These are phyloP conservation scores for Mamestra brassicae DNA, from an alignment of 2,888 invertebrate species.

Conservation along the genomic window DNA sequence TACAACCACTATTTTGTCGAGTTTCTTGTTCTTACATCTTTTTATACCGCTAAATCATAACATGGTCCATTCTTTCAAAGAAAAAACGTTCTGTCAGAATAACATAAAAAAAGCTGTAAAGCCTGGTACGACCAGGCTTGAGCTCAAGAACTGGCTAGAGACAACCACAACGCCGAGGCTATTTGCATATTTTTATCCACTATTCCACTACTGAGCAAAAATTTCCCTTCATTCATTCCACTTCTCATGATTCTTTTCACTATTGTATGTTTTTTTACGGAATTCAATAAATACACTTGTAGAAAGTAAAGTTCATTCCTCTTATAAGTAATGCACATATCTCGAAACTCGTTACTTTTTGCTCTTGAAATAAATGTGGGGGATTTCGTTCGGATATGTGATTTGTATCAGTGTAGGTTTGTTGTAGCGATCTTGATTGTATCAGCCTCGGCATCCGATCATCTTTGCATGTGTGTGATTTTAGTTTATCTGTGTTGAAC, in stretches of 20 bases:
- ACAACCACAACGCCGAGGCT: background rate
- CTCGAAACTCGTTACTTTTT: slow-evolving; percentile 17
- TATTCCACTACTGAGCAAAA: background rate
- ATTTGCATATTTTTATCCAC: background rate
- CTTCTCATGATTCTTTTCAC: too few relatives aligned
- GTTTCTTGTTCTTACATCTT: too few relatives aligned
- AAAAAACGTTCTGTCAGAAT: too few relatives aligned
- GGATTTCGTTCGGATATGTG: slow-evolving; percentile 54
- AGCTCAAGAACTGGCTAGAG: background rate
- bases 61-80: too few relatives aligned
- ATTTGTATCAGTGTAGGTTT: slow-evolving; percentile 51
- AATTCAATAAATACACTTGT: background rate
- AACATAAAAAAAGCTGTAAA: too few relatives aligned
- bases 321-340: slow-evolving; percentile 28
- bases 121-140: too few relatives aligned
- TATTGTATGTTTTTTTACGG: background rate
- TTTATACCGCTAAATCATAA: too few relatives aligned
- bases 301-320: slow-evolving; percentile 16
- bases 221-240: too few relatives aligned
- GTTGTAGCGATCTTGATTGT: slow-evolving; percentile 46
- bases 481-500: slow-evolving; percentile 9
- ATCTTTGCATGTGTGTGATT: slow-evolving; percentile 17
- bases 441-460: slow-evolving; percentile 20
- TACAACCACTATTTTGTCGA: too few relatives aligned
- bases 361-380: slow-evolving; percentile 7